These are phyloP conservation scores for Agriotes lineatus DNA, from an alignment of 2,888 invertebrate species.

Conservation along the genomic window DNA sequence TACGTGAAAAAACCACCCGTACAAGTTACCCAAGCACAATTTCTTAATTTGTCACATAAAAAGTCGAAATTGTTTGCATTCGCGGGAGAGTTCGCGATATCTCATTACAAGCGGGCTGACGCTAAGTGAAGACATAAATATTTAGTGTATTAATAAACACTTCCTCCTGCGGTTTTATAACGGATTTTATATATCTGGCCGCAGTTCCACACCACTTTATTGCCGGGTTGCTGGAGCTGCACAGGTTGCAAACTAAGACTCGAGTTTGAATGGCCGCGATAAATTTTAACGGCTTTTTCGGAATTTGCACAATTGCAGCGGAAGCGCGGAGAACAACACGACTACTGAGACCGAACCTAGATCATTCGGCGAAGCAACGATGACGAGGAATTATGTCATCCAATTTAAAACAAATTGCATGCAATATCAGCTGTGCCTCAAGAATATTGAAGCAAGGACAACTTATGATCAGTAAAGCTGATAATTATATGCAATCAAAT, in stretches of 20 bases:
- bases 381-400: slow-evolving; percentile 39
- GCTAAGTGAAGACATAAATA: slow-evolving; percentile 25
- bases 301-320: slow-evolving; percentile 4
- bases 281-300: slow-evolving; percentile 8
- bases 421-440: slow-evolving; percentile 8
- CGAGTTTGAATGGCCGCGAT: slow-evolving; percentile 4
- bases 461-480: too few species aligned
- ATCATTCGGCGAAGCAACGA: slow-evolving; percentile 22
- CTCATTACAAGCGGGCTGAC: slow-evolving; percentile 21
- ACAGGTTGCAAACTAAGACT: slow-evolving; percentile 8
- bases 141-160: slow-evolving; percentile 25
- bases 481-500: too few species aligned
- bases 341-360: background rate
- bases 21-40: slow-evolving; percentile 1
- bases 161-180: slow-evolving; percentile 24
- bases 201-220: slow-evolving; percentile 12
- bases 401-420: slow-evolving; percentile 40
- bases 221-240: background rate
- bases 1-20: background rate
- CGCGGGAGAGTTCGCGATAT: slow-evolving; percentile 2
- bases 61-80: slow-evolving; percentile 7
- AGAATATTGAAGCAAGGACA: background rate
- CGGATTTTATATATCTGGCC: slow-evolving; percentile 19
- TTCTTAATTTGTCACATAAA: slow-evolving; percentile 24
- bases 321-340: background rate